Conservation (phyloP, 2,113 vertebrate species). For the Ceyx melanurus region DNA sequence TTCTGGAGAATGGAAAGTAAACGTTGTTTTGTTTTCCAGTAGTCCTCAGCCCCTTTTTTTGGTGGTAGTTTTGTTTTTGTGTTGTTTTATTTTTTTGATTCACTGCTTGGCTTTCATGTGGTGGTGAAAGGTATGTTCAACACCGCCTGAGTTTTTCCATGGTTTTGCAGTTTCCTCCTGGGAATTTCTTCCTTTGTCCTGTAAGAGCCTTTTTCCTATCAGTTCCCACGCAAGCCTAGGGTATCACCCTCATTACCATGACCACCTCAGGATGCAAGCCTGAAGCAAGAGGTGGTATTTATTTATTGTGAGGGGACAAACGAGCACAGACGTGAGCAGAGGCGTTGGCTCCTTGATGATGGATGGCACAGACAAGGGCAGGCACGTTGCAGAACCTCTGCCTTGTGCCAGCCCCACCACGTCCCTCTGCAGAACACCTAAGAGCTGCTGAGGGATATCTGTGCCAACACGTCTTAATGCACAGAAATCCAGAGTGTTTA, state of each 20-base stretch:
- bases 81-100: background rate
- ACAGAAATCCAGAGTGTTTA: background rate
- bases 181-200: background rate
- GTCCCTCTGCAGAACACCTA: background rate
- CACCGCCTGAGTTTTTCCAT: accelerated
- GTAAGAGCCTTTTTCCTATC: background rate
- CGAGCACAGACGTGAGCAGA: background rate
- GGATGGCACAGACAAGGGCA: background rate
- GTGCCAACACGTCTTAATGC: background rate
- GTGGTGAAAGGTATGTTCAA: accelerated
- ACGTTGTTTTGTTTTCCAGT: accelerated
- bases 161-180: background rate
- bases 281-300: background rate
- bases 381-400: background rate
- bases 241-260: background rate
- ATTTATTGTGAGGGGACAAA: background rate
- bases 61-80: background rate
- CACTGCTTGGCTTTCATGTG: accelerated
- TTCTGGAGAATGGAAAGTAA: background rate
- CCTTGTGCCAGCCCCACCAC: background rate
- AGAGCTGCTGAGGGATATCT: background rate
- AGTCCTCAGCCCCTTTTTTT: background rate
- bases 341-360: background rate
- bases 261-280: background rate
- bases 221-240: background rate